These are phyloP conservation scores for Drosophila stalkeri DNA, from an alignment of 2,888 invertebrate genomes.

Conservation along the genomic window DNA sequence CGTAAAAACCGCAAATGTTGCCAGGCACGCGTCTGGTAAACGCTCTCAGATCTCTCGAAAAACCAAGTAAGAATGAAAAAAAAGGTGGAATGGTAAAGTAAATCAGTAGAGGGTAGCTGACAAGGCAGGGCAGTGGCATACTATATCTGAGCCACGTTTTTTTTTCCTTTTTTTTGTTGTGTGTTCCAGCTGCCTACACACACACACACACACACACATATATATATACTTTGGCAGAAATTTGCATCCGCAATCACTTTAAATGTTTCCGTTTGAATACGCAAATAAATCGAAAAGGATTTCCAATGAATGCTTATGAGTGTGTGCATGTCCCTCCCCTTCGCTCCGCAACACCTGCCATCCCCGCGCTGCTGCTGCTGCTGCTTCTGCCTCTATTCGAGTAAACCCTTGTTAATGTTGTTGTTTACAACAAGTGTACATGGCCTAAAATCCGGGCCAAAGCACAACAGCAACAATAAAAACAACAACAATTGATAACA, in stretches of 20 bases:
- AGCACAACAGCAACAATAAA: conserved; percentile 32
- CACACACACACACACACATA: conserved; percentile 23
- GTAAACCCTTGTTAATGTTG: conserved; percentile 77
- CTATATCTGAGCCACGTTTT: conserved; percentile 45
- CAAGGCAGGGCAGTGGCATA: conserved; percentile 9
- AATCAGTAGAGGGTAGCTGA: conserved; percentile 13
- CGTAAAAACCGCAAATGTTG: conserved; percentile 78
- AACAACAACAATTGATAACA: conserved; percentile 52
- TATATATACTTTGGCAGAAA: conserved; percentile 47
- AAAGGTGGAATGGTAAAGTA: conserved; percentile 5
- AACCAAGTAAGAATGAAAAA: conserved; percentile 29
- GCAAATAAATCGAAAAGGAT: conserved; percentile 82
- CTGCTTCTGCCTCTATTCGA: conserved; percentile 10
- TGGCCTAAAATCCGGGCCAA: conserved; percentile 70
- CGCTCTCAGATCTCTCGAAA: conserved; percentile 63
- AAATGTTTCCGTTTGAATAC: conserved; percentile 82
- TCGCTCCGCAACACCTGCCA: conserved; percentile 1
- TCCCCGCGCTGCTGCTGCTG: not conserved
- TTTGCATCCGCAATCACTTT: conserved; percentile 82
- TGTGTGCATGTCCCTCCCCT: conserved; percentile 35
- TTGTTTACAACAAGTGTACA: conserved; percentile 79
- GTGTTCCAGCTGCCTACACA: conserved; percentile 42
- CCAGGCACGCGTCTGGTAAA: conserved; percentile 75
- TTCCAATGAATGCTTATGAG: conserved; percentile 79
- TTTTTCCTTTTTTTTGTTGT: conserved; percentile 6